A percentile compares a stretch with the other conserved stretches of the same genome.
Evolutionary conservation across 2,888 invertebrate genomes (phyloP).

Genomic region (Parochlus steinenii): DNA sequence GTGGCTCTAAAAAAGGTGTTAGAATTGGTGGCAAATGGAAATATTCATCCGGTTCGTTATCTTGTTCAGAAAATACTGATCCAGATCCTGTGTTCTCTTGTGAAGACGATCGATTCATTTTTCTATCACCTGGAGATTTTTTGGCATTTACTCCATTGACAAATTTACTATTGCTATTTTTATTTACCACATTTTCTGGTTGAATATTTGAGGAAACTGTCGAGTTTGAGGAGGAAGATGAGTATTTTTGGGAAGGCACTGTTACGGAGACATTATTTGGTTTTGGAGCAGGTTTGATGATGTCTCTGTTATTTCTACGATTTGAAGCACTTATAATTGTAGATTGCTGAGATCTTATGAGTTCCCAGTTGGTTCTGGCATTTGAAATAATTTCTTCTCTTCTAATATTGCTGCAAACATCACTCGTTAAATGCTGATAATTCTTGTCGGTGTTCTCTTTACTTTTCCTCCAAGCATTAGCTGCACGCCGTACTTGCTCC

Average conservation of each 20-base stretch:
- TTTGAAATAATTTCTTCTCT: conserved; percentile 75
- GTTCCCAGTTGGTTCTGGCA: conserved; percentile 75
- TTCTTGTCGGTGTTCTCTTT: conserved; percentile 50
- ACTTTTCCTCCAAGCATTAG: conserved; percentile 62
- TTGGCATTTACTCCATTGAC: conserved; percentile 13
- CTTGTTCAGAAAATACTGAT: conserved; percentile 7
- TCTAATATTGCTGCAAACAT: conserved; percentile 36
- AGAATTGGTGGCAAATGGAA: conserved; percentile 54
- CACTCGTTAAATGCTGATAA: conserved; percentile 29
- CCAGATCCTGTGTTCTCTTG: conserved; percentile 14
- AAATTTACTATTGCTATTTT: conserved; percentile 16
- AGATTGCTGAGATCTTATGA: conserved; percentile 45
- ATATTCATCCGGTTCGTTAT: conserved; percentile 16
- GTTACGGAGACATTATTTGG: conserved; percentile 26
- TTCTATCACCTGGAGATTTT: conserved; percentile 14
- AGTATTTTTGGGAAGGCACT: no score
- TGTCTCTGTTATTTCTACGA: conserved; percentile 31
- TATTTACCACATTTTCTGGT: conserved; percentile 16
- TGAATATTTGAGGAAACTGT: conserved; percentile 15
- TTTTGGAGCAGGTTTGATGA: conserved; percentile 29
- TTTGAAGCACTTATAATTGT: conserved; percentile 6
- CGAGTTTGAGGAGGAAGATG: conserved; percentile 22
- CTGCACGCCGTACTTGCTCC: conserved; percentile 59
- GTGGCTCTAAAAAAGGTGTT: conserved; percentile 39
- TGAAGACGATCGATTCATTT: conserved; percentile 12